Percentiles rank a stretch among this genome's conserved stretches.
Conservation (phyloP, 2,113 vertebrate species). For the Tyrannus savana region DNA sequence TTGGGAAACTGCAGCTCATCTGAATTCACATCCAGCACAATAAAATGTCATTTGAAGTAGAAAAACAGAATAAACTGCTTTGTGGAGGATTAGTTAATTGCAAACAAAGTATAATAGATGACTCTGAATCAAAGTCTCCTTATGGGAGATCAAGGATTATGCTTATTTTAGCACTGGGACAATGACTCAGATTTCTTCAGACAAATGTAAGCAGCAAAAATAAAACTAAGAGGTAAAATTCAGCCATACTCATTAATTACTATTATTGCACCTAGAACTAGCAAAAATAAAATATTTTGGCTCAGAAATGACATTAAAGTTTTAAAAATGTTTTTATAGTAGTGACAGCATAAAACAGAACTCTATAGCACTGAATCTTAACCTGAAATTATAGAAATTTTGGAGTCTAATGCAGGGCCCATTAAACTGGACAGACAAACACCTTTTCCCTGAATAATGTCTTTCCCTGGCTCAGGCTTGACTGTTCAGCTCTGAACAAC, state of each 20-base stretch:
- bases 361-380: neutral
- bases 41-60: neutral
- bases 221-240: slow-evolving; percentile 16
- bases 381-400: neutral
- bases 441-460: neutral
- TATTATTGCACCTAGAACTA: neutral
- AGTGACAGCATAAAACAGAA: neutral
- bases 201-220: neutral
- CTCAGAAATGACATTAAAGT: neutral
- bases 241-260: neutral
- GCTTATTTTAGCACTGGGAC: neutral
- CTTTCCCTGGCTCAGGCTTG: neutral
- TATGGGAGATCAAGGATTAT: slow-evolving; percentile 1
- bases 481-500: neutral
- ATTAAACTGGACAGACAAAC: neutral
- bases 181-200: neutral
- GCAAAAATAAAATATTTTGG: neutral
- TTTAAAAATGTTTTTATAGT: fast-evolving
- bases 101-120: neutral
- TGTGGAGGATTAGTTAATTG: neutral
- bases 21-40: neutral
- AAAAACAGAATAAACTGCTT: slow-evolving; percentile 6
- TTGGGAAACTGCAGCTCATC: neutral
- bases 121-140: neutral
- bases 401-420: fast-evolving